phyloP scores from a whole-genome alignment of 1,140 invertebrate genomes.

The Augochlora pura region DNA sequence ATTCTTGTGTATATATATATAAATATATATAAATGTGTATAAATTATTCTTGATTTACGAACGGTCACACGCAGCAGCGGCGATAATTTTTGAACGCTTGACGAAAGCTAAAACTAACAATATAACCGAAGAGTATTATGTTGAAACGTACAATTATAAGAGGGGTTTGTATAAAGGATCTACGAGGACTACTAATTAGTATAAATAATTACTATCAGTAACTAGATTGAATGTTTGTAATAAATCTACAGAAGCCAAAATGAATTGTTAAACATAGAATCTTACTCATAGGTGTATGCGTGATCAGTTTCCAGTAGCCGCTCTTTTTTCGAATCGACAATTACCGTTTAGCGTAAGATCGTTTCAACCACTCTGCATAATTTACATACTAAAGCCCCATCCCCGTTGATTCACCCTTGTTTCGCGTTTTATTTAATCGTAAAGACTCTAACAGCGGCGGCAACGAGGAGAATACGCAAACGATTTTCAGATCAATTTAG shows the following conservation, averaged over 20 bases:
- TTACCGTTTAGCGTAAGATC: background rate
- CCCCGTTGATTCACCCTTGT: background rate
- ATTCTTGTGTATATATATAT: constrained; percentile 34
- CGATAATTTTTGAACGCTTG: constrained; percentile 25
- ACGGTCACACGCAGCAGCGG: constrained; percentile 18
- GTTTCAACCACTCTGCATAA: background rate
- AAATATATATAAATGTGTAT: constrained; percentile 19
- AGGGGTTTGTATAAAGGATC: constrained; percentile 71
- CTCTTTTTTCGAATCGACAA: background rate
- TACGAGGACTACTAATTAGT: constrained; percentile 55
- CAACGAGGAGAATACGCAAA: background rate
- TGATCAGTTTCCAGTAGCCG: constrained; percentile 26
- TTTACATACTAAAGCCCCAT: background rate
- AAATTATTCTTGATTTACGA: constrained; percentile 41
- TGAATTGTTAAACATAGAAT: constrained; percentile 77
- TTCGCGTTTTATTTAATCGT: background rate
- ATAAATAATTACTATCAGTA: constrained; percentile 63
- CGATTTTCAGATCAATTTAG: background rate
- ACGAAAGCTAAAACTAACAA: constrained; percentile 8
- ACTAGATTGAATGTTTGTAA: constrained; percentile 77
- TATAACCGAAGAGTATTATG: constrained; percentile 62
- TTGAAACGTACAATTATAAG: constrained; percentile 46
- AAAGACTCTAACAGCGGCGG: background rate
- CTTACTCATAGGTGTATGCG: constrained; percentile 67
- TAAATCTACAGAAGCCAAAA: constrained; percentile 74